Percentiles rank a stretch among this genome's conserved stretches.
Conservation (phyloP, 2,888 invertebrate genomes). For the Tuta absoluta region DNA sequence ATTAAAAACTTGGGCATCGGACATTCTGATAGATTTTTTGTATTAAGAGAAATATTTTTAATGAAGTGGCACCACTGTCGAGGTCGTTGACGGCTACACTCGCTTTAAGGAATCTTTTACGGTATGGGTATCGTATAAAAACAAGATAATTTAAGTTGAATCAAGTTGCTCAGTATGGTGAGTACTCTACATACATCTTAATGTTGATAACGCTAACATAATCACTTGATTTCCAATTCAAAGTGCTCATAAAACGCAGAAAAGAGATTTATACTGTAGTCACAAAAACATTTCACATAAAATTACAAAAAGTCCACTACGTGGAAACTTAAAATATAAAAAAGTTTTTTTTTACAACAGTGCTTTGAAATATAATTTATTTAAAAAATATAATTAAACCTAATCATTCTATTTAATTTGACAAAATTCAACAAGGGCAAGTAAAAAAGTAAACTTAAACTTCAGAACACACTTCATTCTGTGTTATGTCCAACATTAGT, state of each 20-base stretch:
- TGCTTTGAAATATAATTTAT: no score
- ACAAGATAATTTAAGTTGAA: conserved; percentile 15
- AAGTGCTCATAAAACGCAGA: conserved; percentile 5
- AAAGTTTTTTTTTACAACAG: background rate
- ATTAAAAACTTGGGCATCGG: no score
- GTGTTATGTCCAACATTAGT: background rate
- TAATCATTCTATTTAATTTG: no score
- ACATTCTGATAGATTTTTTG: no score
- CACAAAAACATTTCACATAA: background rate
- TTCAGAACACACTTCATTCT: background rate
- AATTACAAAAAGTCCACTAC: no score
- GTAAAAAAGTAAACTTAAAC: no score
- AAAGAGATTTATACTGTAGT: background rate
- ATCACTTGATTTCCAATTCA: conserved; percentile 27
- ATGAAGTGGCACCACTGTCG: no score
- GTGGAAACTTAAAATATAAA: no score
- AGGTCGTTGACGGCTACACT: no score
- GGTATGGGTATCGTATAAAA: conserved; percentile 23
- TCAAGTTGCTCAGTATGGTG: conserved; percentile 17
- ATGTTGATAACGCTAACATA: conserved; percentile 24
- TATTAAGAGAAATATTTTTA: no score
- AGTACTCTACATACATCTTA: conserved; percentile 26
- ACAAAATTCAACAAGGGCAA: no score
- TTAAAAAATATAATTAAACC: no score
- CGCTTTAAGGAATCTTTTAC: conserved; percentile 5